Conservation (phyloP, 2,797 vertebrate genomes). For the Apogon talboti region DNA sequence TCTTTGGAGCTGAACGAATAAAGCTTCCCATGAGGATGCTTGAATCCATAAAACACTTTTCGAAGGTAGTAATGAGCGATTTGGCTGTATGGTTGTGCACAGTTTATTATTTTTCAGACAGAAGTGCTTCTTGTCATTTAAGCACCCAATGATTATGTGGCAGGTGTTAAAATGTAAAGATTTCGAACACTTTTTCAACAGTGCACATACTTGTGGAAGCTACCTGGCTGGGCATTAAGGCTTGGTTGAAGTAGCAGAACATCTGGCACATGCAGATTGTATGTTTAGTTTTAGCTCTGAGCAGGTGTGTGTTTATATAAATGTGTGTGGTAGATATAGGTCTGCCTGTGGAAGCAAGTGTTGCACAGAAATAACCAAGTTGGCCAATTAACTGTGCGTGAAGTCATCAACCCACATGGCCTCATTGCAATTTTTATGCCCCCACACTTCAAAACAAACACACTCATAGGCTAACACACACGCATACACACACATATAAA, state of each 20-base stretch:
- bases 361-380: slow-evolving; percentile 58
- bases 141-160: slow-evolving; percentile 6
- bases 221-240: slow-evolving; percentile 7
- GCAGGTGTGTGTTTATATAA: slow-evolving; percentile 35
- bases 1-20: slow-evolving; percentile 40
- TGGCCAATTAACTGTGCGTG: slow-evolving; percentile 58
- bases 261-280: slow-evolving; percentile 26
- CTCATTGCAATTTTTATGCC: slow-evolving; percentile 40
- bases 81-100: slow-evolving; percentile 17
- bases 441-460: slow-evolving; percentile 52
- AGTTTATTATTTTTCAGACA: slow-evolving; percentile 20
- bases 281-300: slow-evolving; percentile 26
- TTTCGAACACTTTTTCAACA: slow-evolving; percentile 4
- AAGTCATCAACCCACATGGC: slow-evolving; percentile 65
- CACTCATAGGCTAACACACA: slow-evolving; percentile 18
- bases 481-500: slow-evolving; percentile 13
- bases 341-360: slow-evolving; percentile 42
- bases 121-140: slow-evolving; percentile 23
- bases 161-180: slow-evolving; percentile 3
- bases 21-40: slow-evolving; percentile 37
- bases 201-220: slow-evolving; percentile 1
- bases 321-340: slow-evolving; percentile 23
- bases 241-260: slow-evolving; percentile 21
- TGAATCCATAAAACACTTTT: slow-evolving; percentile 51
- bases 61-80: slow-evolving; percentile 21